A percentile compares a stretch with the other conserved stretches of the same genome.
phyloP scores from a whole-genome alignment of 1,140 invertebrate genomes.

The Microvelia longipes region DNA sequence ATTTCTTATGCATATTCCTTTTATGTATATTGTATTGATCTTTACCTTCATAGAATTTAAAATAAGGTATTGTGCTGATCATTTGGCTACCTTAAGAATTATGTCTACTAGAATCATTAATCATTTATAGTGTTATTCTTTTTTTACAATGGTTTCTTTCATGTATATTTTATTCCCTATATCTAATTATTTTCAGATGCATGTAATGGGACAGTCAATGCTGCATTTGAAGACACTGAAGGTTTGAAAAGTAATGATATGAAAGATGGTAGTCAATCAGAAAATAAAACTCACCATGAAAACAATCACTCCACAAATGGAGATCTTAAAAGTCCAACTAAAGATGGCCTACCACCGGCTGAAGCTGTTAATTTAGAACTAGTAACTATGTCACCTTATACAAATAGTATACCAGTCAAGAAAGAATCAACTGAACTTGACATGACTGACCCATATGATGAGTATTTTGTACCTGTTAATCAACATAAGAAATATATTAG shows the following conservation, averaged over 20 bases:
- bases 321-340: background rate
- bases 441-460: conserved; percentile 56
- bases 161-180: no score
- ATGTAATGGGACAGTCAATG: conserved; percentile 13
- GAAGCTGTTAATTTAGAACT: conserved; percentile 67
- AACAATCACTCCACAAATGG: background rate
- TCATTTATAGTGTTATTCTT: no score
- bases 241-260: background rate
- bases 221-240: conserved; percentile 13
- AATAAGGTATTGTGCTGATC: no score
- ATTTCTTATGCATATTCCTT: no score
- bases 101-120: no score
- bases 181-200: no score
- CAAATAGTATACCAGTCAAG: conserved; percentile 29
- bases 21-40: no score
- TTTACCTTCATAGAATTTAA: no score
- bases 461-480: conserved; percentile 70
- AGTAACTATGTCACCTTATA: conserved; percentile 52
- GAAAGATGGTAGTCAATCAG: background rate
- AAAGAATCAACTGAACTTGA: conserved; percentile 53
- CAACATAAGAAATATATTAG: conserved; percentile 69
- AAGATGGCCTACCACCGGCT: conserved; percentile 24
- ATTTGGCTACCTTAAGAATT: no score
- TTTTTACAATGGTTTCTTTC: no score
- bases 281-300: background rate